A percentile compares a stretch with the other conserved stretches of the same genome.
Evolutionary conservation across 35 echinoderm and acorn worm species (phyloP).

Genomic region (Ptychodera flava): DNA sequence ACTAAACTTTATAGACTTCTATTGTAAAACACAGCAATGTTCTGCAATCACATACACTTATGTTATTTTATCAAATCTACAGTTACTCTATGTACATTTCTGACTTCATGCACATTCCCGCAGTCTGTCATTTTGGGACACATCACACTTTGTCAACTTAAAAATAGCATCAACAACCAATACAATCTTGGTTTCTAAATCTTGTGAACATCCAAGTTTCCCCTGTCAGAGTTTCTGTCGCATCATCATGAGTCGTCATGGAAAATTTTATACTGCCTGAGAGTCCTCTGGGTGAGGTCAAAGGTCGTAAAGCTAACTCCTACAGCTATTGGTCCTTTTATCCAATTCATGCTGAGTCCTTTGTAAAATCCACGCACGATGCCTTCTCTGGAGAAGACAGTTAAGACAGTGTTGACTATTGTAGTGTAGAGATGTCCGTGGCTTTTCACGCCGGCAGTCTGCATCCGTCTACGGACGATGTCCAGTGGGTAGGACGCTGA

Average conservation of each 20-base stretch:
- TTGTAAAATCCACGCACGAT: conserved; percentile 85
- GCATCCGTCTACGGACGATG: conserved; percentile 86
- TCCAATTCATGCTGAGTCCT: conserved; percentile 98
- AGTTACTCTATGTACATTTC: too few relatives aligned
- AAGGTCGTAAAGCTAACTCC: conserved; percentile 94
- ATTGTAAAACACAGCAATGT: too few relatives aligned
- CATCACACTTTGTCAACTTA: too few relatives aligned
- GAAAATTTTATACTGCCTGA: not conserved
- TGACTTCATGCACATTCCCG: too few relatives aligned
- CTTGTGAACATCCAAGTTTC: too few relatives aligned
- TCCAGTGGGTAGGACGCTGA: conserved; percentile 94
- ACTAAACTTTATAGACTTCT: too few relatives aligned
- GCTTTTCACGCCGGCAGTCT: conserved; percentile 92
- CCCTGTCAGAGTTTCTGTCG: too few relatives aligned
- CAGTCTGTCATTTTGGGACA: too few relatives aligned
- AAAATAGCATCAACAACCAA: too few relatives aligned
- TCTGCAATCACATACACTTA: too few relatives aligned
- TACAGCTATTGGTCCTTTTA: conserved; percentile 93
- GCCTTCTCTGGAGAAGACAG: conserved; percentile 62
- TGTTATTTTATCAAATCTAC: too few relatives aligned
- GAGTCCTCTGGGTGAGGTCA: conserved; percentile 45
- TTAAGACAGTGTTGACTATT: conserved; percentile 60
- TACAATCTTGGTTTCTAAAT: too few relatives aligned
- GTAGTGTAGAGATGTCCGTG: conserved; percentile 59
- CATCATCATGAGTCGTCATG: not conserved